These are phyloP conservation scores for Ferrisia virgata DNA, from an alignment of 2,888 invertebrate species.

Conservation along the genomic window DNA sequence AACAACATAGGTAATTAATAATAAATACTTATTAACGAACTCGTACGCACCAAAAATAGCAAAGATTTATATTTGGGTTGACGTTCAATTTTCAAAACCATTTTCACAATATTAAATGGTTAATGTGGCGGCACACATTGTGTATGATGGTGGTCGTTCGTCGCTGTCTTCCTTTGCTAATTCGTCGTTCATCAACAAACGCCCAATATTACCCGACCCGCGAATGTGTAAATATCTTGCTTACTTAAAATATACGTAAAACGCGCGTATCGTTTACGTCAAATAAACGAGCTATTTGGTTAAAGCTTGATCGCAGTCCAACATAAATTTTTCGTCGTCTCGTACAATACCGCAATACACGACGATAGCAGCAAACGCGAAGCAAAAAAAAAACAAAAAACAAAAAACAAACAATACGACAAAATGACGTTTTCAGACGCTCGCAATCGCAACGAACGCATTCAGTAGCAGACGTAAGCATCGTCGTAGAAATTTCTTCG, in stretches of 20 bases:
- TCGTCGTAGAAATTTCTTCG: background rate
- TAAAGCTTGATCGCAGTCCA: constrained; percentile 19
- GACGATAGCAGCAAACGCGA: too few species aligned
- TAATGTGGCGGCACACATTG: background rate
- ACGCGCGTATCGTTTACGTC: background rate
- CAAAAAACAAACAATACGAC: background rate
- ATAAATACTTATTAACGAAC: background rate
- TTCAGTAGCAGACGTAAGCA: background rate
- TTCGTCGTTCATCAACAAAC: background rate
- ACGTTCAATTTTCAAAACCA: constrained; percentile 36
- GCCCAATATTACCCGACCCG: background rate
- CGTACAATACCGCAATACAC: background rate
- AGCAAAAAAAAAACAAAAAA: background rate
- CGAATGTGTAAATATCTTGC: background rate
- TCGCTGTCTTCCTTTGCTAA: background rate
- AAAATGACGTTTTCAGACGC: background rate
- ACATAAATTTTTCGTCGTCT: background rate
- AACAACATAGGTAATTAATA: too few species aligned
- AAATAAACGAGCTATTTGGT: background rate
- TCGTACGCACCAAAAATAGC: constrained; percentile 28
- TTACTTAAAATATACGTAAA: background rate
- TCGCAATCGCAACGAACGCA: background rate
- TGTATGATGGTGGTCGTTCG: background rate
- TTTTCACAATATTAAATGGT: background rate
- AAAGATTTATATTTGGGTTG: constrained; percentile 35